Evolutionary conservation across 64 coral and sea anemone genomes (phyloP), one percentile per base, ranked within the genome.

Genomic region (Stichodactyla helianthus): DNA sequence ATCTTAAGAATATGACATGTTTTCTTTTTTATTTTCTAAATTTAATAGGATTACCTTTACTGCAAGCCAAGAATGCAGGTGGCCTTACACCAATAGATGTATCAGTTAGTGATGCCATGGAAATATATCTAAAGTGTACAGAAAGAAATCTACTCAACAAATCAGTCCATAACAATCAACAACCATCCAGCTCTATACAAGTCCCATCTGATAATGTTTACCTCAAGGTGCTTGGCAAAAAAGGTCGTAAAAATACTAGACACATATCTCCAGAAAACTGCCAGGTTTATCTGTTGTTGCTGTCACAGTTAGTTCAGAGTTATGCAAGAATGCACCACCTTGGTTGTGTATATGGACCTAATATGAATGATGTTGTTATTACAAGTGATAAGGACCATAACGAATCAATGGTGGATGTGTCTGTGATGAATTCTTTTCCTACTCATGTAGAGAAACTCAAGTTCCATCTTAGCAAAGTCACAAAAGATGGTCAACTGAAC

Each of bases 231-330:
- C 15, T 87, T 10, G 76, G 76, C 17, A 56, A 56, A 67, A 79
- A 82, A 64, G 87, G 77, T 8, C n/a, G 77, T 31, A 51, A 51
- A 63, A 28, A 23, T 20, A 63, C 54, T 0, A 82, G 26, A 53
- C 35, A 82, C 27, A 62, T 88, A 6, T 50, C 87, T 17, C 16
- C 86, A 51, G 87, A 62, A 12, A 59, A 86, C 14, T 91, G 84
- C 50, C 79, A 91, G 14, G 54, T 81, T 10, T 91, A 82, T 58
- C 13, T 86, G 1, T 87, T 91, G 77, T 79, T 91, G 59, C 16
- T 91, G 51, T 82, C 90, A 5, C 90, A 91, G 55, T 74, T 91
- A 19, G 84, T 91, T 10, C 90, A 91, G 56, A 59, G 83, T 23
- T 84, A 54, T 60, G 55, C 19, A 7, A 84, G 83, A 55, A 6